Base-by-base conservation (phyloP, 1,140 invertebrate genomes). In the Drosophila gunungcola region DNA sequence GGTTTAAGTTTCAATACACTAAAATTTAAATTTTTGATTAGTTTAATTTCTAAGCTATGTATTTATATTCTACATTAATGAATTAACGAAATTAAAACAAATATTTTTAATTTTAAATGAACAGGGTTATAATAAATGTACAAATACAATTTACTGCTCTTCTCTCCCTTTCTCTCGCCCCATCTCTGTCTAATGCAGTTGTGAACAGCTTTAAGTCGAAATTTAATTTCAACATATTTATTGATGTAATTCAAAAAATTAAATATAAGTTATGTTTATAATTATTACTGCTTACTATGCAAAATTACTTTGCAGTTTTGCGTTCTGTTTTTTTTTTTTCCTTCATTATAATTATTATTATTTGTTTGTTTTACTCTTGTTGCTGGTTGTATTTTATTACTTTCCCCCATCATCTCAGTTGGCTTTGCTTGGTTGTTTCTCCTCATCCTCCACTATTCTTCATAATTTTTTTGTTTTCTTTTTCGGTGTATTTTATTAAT, bases 161-260 rank as follows among this genome's bases (percentile, higher is more conserved):
- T n/a, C 51, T 43, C 43, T 41, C 63, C 29, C 58, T 64, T 25
- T 51, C 45, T 42, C n/a, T 39, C 16, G 58, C n/a, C 45, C 60
- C 60, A 12, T 67, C 64, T 65, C 60, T 64, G 12, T 68, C 64
- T 63, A 68, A 64, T 64, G 63, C 63, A 67, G 58, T 27, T 25
- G 10, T 48, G 16, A 65, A 65, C 45, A 65, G 63, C 61, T 48
- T 36, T 2, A 9, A 46, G 55, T 58, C 56, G 48, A 74, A 73
- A 75, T 67, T 65, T 86, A 86, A 86, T 86, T 86, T 86, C 83
- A 86, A 86, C 83, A 86, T 86, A 86, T 86, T 86, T 86, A 86
- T 86, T 86, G 83, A 86, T 86, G 84, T 86, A 88, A 88, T 86
- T 86, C 83, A 86, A 86, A 86, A 85, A 88, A 86, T 88, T 86